A percentile compares a stretch with the other conserved stretches of the same genome.
Evolutionary conservation across 2,113 vertebrate genomes (phyloP).

Genomic region (Poeciliopsis retropinna): DNA sequence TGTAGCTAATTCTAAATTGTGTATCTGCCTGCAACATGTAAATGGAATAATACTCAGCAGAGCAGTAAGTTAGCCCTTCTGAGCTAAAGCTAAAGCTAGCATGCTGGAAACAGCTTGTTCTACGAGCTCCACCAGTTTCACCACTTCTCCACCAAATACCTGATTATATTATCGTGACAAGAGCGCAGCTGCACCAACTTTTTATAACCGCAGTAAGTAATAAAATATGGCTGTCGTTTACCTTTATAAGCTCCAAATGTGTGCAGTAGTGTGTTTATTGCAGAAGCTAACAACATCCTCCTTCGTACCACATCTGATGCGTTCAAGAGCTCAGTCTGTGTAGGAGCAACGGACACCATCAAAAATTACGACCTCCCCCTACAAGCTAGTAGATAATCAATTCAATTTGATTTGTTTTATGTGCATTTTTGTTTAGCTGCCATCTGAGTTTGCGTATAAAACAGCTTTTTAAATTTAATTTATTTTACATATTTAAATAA

Average conservation of each 20-base stretch:
- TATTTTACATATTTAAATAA: background rate
- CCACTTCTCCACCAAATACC: background rate
- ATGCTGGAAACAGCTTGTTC: slow-evolving; percentile 32
- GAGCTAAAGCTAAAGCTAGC: slow-evolving; percentile 1
- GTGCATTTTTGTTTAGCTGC: background rate
- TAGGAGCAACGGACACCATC: background rate
- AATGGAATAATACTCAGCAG: rapidly evolving
- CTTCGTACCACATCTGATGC: slow-evolving; percentile 1
- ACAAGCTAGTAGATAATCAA: background rate
- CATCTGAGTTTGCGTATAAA: background rate
- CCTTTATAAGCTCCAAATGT: slow-evolving; percentile 47
- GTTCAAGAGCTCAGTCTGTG: slow-evolving; percentile 21
- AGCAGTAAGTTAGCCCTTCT: background rate
- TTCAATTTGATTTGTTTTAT: background rate
- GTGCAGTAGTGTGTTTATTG: slow-evolving; percentile 20
- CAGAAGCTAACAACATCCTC: slow-evolving; percentile 48
- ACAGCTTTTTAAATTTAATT: background rate
- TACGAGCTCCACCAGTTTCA: slow-evolving; percentile 1
- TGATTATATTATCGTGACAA: background rate
- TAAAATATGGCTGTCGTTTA: slow-evolving; percentile 2
- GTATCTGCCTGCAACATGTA: rapidly evolving
- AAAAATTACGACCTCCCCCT: background rate
- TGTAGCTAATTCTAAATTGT: background rate
- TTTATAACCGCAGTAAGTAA: background rate
- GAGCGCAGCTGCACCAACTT: background rate